A percentile compares a stretch with the other conserved stretches of the same genome.
These are phyloP conservation scores for Ameiurus melas DNA, from an alignment of 2,113 vertebrate genomes.

Conservation along the genomic window DNA sequence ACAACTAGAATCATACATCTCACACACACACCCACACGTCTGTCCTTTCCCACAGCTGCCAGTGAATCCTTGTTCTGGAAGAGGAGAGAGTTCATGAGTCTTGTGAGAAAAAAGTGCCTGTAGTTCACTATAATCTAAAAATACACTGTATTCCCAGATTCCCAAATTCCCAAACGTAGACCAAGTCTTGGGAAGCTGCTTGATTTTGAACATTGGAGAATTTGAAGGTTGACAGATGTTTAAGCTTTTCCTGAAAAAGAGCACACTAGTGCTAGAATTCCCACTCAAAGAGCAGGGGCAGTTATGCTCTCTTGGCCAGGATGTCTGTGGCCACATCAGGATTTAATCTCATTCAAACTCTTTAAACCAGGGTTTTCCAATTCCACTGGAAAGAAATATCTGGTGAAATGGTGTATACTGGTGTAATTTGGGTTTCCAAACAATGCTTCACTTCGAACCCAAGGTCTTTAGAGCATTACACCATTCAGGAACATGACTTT, in stretches of 20 bases:
- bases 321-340: not conserved
- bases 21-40: constrained; percentile 31
- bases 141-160: constrained; percentile 39
- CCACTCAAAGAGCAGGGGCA: not conserved
- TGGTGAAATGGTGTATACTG: not conserved
- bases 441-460: not conserved
- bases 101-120: constrained; percentile 46
- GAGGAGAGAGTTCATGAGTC: constrained; percentile 15
- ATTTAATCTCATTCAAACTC: not conserved
- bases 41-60: constrained; percentile 32
- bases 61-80: constrained; percentile 9
- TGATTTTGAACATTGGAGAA: not conserved
- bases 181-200: constrained; percentile 24
- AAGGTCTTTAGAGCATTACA: not conserved
- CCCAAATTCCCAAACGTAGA: not conserved
- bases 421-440: not conserved
- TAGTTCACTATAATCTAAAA: constrained; percentile 36
- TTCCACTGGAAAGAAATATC: not conserved
- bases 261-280: not conserved
- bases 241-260: not conserved
- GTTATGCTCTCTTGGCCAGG: not conserved
- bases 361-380: not conserved
- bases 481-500: not conserved
- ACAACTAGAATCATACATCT: constrained; percentile 30
- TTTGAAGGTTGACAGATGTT: constrained; percentile 7